phyloP scores from a whole-genome alignment of 1,140 invertebrate species.

The Carcinoscorpius rotundicauda region DNA sequence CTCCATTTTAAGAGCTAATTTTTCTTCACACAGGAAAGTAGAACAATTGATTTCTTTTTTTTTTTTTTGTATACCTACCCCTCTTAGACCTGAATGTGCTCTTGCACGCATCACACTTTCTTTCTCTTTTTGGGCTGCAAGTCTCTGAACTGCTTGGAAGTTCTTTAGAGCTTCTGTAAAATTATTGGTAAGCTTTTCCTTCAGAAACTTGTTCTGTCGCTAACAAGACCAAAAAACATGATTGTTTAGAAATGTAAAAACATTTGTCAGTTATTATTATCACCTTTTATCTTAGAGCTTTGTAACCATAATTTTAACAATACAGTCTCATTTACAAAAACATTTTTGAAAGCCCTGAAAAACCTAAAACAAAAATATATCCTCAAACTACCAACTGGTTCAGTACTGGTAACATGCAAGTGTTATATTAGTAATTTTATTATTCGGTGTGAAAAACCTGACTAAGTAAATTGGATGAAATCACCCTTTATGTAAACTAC shows the following conservation, averaged over 20 bases:
- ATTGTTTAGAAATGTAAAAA: constrained; percentile 4
- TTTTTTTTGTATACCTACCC: constrained; percentile 7
- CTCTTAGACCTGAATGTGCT: constrained; percentile 31
- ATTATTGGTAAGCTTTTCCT: constrained; percentile 83
- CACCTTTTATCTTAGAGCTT: background rate
- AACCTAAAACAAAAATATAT: background rate
- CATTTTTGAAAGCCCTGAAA: background rate
- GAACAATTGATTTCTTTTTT: too few relatives aligned
- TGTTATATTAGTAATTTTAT: too few relatives aligned
- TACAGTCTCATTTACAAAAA: background rate
- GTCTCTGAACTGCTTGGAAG: constrained; percentile 62
- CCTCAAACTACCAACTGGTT: constrained; percentile 39
- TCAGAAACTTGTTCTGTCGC: constrained; percentile 76
- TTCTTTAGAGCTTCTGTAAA: constrained; percentile 83
- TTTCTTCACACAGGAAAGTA: too few relatives aligned
- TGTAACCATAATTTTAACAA: background rate
- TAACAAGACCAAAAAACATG: constrained; percentile 36
- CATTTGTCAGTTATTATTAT: too few relatives aligned
- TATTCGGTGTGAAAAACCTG: too few relatives aligned
- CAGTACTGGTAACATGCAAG: constrained; percentile 25
- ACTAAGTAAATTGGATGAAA: too few relatives aligned
- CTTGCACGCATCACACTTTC: constrained; percentile 51
- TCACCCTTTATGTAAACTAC: too few relatives aligned
- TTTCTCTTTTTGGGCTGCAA: constrained; percentile 68
- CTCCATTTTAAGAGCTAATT: too few relatives aligned